Conservation (phyloP, 2,113 vertebrate species). For the Gallinago media region DNA sequence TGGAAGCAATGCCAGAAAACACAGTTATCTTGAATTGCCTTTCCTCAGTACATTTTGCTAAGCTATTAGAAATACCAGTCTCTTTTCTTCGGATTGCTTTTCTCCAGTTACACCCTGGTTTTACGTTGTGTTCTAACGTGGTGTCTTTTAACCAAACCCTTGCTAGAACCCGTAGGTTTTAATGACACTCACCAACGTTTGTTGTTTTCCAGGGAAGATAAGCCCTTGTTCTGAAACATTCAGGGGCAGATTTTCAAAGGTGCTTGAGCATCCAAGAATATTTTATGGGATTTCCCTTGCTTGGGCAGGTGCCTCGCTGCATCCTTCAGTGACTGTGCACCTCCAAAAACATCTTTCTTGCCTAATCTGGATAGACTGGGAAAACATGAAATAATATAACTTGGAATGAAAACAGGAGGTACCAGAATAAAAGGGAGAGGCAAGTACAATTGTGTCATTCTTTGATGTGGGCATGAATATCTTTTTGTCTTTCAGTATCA, state of each 20-base stretch:
- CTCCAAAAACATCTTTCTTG: not conserved
- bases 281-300: not conserved
- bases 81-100: not conserved
- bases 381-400: not conserved
- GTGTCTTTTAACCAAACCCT: not conserved
- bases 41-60: not conserved
- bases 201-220: not conserved
- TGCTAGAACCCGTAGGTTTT: not conserved
- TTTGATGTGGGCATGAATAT: not conserved
- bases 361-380: not conserved
- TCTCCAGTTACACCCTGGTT: not conserved
- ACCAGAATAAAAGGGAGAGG: not conserved
- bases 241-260: not conserved
- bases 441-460: not conserved
- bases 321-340: not conserved
- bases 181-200: not conserved
- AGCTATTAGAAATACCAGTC: not conserved
- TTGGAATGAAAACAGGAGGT: not conserved
- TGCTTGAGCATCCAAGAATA: not conserved
- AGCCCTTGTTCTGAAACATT: not conserved
- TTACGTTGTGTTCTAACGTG: not conserved
- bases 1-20: not conserved
- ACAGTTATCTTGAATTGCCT: not conserved
- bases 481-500: slow-evolving; percentile 11
- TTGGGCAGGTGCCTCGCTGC: not conserved